Base-by-base conservation (phyloP, 2,113 vertebrate species). In the Heloderma charlesbogerti region DNA sequence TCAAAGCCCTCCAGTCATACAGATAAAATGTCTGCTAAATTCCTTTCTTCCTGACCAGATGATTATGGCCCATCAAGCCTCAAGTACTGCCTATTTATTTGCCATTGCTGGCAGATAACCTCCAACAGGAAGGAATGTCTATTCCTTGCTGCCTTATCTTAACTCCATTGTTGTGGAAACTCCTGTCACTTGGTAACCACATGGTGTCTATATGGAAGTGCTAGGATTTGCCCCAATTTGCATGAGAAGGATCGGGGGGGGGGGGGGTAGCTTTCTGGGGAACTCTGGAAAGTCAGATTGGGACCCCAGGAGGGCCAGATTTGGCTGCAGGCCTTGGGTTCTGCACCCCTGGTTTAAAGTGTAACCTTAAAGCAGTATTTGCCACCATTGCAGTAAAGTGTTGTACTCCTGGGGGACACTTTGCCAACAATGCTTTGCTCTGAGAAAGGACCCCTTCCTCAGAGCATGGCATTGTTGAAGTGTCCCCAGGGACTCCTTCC, bases 41-140 rank as follows among this genome's bases (percentile, higher is more conserved):
- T 80, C 16, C 57, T 79, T 80, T 86, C 84, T 90, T 86, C 84
- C 66, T 86, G 63, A 51, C 63, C 89, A 90, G 63, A 90, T 86
- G 89, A 79, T 80, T 75, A 90, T 71, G 75, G 84, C 60, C 77
- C 63, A 86, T 86, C 89, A 90, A 85, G 60, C 43, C 8, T 90
- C 69, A 90, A 90, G 63, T 43, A n/a, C 12, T 79, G 60, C 9
- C 4, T 71, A 54, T 86, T 86, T 34, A 74, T 78, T 57, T 54
- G 45, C 22, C 27, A 83, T 69, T 54, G n/a, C 2, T 2, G 75
- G 71, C 63, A 90, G 89, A 86, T 86, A 80, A 86, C 45, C 75
- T 71, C 48, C 45, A 80, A 22, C n/a, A 45, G 84, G 45, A 51
- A 80, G 12, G 63, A 57, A 54, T 22, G 25, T 72, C 66, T 90